Percentiles rank a stretch among this genome's conserved stretches.
These are phyloP conservation scores for Drosophila helvetica DNA, from an alignment of 2,888 invertebrate species.

Conservation along the genomic window DNA sequence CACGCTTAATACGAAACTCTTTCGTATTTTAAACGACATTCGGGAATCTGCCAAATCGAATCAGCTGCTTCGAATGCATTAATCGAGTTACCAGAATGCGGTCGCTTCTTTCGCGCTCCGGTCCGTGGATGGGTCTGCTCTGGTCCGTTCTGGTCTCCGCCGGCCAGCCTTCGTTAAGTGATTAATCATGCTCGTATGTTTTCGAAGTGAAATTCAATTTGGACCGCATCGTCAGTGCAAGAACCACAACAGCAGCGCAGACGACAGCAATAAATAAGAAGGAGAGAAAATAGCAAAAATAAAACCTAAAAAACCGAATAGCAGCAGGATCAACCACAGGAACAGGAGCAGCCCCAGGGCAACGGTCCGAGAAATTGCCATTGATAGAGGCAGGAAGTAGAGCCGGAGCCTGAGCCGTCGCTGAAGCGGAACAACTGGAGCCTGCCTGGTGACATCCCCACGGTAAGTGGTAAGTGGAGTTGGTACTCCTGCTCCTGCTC, in stretches of 20 bases:
- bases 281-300: constrained; percentile 28
- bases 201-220: constrained; percentile 73
- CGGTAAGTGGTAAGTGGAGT: constrained; percentile 37
- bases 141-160: constrained; percentile 13
- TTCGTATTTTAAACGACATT: constrained; percentile 4
- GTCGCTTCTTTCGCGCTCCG: constrained; percentile 6
- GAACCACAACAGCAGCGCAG: constrained; percentile 27
- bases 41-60: constrained; percentile 27
- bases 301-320: constrained; percentile 19
- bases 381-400: not conserved
- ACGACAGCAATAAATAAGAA: constrained; percentile 19
- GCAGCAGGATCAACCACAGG: constrained; percentile 26
- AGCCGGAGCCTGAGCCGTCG: not conserved
- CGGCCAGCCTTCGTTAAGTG: constrained; percentile 53
- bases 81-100: constrained; percentile 36
- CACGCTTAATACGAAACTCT: constrained; percentile 7
- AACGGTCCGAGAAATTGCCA: constrained; percentile 8
- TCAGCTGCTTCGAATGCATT: constrained; percentile 15
- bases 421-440: constrained; percentile 8
- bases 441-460: constrained; percentile 10
- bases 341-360: constrained; percentile 26
- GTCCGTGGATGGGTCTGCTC: constrained; percentile 7
- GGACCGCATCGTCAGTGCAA: constrained; percentile 56
- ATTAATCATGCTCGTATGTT: constrained; percentile 77
- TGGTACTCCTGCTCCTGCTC: not conserved